Evolutionary conservation across 1,140 invertebrate genomes (phyloP).

Genomic region (Brachionus paranguensis): DNA sequence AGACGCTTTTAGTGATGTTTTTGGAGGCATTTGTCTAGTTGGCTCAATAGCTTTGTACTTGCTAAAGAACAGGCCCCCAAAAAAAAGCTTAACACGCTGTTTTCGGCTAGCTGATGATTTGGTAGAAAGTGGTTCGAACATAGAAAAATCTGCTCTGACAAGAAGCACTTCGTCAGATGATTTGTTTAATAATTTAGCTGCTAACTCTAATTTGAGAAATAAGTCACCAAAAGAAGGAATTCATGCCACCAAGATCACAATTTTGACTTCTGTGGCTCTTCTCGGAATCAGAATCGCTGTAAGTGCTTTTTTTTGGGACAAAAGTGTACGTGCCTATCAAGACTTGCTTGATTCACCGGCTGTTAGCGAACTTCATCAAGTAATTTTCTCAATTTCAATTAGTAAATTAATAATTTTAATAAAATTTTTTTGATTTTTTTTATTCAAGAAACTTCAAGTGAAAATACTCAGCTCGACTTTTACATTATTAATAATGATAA

Average conservation of each 20-base stretch:
- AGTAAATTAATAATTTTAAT: not conserved
- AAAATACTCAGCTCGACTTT: not conserved
- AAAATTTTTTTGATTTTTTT: not conserved
- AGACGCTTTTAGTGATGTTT: conserved; percentile 46
- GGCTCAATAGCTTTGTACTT: conserved; percentile 30
- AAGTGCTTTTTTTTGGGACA: conserved; percentile 36
- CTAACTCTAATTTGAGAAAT: not conserved
- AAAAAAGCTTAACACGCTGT: not conserved
- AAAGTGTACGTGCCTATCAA: conserved; percentile 3
- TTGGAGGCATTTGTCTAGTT: conserved; percentile 45
- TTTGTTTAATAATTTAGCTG: not conserved
- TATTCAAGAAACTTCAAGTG: not conserved
- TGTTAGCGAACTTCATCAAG: not conserved
- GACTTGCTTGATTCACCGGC: not conserved
- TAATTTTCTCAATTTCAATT: not conserved
- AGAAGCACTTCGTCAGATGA: not conserved
- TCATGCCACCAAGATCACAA: not conserved
- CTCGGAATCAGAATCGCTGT: conserved; percentile 10
- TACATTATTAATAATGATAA: not conserved
- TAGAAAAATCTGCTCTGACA: not conserved
- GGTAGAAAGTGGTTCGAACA: not conserved
- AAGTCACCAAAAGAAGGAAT: not conserved
- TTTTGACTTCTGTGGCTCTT: not conserved
- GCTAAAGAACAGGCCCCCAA: not conserved
- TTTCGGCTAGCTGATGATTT: not conserved